Evolutionary conservation across 2,888 invertebrate species (phyloP).

Genomic region (Tetranychus truncatus): DNA sequence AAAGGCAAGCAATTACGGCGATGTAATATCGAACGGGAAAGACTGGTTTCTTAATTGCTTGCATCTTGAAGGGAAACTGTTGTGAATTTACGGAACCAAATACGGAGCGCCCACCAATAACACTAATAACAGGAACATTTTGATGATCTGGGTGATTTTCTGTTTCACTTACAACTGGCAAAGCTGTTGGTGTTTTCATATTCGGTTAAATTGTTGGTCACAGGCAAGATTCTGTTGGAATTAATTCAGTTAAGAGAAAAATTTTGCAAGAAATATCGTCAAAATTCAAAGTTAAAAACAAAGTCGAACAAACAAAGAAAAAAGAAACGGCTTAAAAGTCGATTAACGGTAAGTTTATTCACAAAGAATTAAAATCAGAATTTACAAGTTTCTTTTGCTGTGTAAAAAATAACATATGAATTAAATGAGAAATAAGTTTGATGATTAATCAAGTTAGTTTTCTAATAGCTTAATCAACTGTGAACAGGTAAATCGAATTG

Average conservation of each 20-base stretch:
- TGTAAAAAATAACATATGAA: neutral
- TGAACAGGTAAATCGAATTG: neutral
- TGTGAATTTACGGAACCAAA: neutral
- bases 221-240: too few species aligned
- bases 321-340: neutral
- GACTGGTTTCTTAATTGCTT: neutral
- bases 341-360: neutral
- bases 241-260: too few species aligned
- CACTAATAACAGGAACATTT: neutral
- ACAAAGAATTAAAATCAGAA: neutral
- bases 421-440: neutral
- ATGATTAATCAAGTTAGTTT: neutral
- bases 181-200: neutral
- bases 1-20: neutral
- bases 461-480: neutral
- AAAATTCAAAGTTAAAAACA: neutral
- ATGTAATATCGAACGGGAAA: neutral
- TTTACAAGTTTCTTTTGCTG: neutral
- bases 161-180: neutral
- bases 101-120: neutral
- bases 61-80: neutral
- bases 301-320: neutral
- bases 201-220: neutral
- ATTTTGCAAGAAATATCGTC: neutral
- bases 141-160: neutral